Evolutionary conservation across 2,888 invertebrate species (phyloP), one percentile per base, ranked within the genome.

Genomic region (Antitype chi): DNA sequence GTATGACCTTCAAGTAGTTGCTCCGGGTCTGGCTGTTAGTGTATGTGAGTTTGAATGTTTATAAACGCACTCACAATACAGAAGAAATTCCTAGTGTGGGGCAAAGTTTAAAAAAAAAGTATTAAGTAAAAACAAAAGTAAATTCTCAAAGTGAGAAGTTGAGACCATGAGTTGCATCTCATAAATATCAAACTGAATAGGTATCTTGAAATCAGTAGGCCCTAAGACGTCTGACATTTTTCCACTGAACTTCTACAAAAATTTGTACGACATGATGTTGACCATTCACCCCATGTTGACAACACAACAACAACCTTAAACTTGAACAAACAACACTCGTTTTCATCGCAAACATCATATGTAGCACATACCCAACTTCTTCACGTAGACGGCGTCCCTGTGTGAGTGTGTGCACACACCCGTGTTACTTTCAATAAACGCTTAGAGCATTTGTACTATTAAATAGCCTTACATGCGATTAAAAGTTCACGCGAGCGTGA

Each of bases 401-500:
- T 76, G 83, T 83, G 84, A 25, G 80, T 69, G 67, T 15, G 20
- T 64, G 81, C 84, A 84, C 87, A 87, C 86, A 84, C 71, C 74
- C 64, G 81, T 73, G 47, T 62, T 74, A 84, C 85, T 89, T 90
- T 92, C 90, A 90, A 91, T 91, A 90, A 91, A 87, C 90, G 88
- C 89, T 92, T 91, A 89, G 75, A 89, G 83, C 88, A 91, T 89
- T 90, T 90, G 92, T 92, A 91, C 89, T 91, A 90, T 91, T 91
- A 90, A 90, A 91, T 88, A 92, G 93, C 89, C 90, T 90, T 90
- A 90, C 91, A 91, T 92, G 92, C 93, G 90, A 93, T 94, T 94
- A 93, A 88, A 88, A 85, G 88, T 76, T 80, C 92, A 93, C 84
- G 91, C 90, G 88, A 93, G 91, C 94, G 92, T 94, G 94, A 92